These are phyloP conservation scores for Raja brachyura DNA, from an alignment of 2,113 vertebrate species.

Conservation along the genomic window DNA sequence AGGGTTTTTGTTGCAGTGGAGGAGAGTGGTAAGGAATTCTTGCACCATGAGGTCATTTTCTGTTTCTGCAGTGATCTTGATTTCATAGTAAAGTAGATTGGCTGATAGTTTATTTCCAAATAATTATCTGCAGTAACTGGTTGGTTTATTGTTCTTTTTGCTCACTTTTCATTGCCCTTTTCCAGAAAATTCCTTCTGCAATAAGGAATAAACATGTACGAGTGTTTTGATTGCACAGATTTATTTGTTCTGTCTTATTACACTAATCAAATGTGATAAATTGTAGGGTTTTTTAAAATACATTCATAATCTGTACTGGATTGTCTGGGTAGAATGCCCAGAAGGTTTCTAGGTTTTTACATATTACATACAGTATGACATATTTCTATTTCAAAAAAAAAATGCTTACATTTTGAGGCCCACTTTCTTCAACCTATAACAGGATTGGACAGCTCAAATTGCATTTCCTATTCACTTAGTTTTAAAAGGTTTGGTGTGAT, in stretches of 20 bases:
- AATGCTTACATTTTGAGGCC: not conserved
- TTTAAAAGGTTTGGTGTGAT: not conserved
- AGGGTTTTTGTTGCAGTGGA: not conserved
- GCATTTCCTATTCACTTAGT: not conserved
- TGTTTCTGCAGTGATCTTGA: not conserved
- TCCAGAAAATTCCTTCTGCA: not conserved
- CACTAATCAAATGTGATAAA: not conserved
- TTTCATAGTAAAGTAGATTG: not conserved
- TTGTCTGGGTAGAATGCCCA: too few relatives aligned
- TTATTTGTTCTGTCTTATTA: not conserved
- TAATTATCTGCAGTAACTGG: not conserved
- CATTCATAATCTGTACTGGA: not conserved
- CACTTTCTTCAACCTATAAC: not conserved
- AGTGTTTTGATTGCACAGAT: not conserved
- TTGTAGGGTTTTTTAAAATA: not conserved
- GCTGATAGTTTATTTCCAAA: not conserved
- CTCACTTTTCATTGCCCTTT: not conserved
- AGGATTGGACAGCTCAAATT: not conserved
- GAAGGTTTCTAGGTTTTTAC: not conserved
- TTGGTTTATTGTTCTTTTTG: not conserved
- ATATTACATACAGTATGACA: too few relatives aligned
- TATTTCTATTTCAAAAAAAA: not conserved
- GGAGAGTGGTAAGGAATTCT: conserved; percentile 5
- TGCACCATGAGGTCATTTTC: conserved; percentile 27
- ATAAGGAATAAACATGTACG: not conserved